Evolutionary conservation across 2,797 vertebrate species (phyloP).

Genomic region (Tinamus major): DNA sequence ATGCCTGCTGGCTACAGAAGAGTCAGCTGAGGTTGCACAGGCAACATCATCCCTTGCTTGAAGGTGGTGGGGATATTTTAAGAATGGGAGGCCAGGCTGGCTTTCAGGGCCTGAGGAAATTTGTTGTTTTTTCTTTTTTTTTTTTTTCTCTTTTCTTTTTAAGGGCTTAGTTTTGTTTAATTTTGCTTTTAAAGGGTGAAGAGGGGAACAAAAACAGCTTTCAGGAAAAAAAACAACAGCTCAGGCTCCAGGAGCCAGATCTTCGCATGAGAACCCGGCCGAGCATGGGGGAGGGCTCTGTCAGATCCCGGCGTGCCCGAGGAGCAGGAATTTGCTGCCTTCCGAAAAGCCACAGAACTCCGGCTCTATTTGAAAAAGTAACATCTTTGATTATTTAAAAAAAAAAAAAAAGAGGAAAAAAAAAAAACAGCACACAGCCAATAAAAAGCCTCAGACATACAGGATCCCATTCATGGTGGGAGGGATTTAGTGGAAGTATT

Average conservation of each 20-base stretch:
- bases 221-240: constrained; percentile 39
- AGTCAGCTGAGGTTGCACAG: rapidly evolving
- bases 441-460: constrained; percentile 75
- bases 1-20: neutral
- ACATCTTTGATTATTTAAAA: constrained; percentile 70
- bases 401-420: neutral
- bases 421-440: constrained; percentile 58
- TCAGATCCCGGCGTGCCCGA: constrained; percentile 26
- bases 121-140: neutral
- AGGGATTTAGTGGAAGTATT: constrained; percentile 71
- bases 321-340: constrained; percentile 30
- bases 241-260: constrained; percentile 29
- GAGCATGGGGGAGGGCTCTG: constrained; percentile 3
- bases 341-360: constrained; percentile 58
- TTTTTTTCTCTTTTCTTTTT: neutral
- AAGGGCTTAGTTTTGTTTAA: constrained; percentile 39
- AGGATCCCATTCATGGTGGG: constrained; percentile 67
- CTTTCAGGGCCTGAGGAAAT: neutral
- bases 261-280: constrained; percentile 12
- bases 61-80: neutral
- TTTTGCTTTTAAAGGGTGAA: constrained; percentile 70
- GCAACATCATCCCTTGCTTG: neutral
- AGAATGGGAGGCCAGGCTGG: neutral
- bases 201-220: constrained; percentile 29
- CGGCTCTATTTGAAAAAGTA: constrained; percentile 71